Percentiles rank a stretch among this genome's conserved stretches.
phyloP scores from a whole-genome alignment of 2,888 invertebrate genomes.

The Leptarthrus brevirostris region DNA sequence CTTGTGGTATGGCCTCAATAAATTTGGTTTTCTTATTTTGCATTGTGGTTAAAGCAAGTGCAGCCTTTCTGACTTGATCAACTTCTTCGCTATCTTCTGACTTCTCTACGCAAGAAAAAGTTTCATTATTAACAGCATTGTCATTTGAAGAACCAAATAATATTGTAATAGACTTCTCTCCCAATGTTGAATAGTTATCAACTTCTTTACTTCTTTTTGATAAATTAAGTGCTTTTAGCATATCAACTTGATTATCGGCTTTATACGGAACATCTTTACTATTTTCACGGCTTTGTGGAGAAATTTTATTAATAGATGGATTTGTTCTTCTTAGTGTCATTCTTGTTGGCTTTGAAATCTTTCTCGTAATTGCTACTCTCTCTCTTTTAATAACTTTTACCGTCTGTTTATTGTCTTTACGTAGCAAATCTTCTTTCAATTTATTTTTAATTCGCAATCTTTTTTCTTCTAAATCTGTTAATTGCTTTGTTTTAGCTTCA shows the following conservation, averaged over 20 bases:
- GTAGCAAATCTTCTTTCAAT: constrained; percentile 55
- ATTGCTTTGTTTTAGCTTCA: constrained; percentile 27
- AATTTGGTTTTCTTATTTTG: constrained; percentile 17
- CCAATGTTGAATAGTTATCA: not conserved
- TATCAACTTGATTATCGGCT: constrained; percentile 58
- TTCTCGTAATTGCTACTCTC: constrained; percentile 19
- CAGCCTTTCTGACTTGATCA: constrained; percentile 23
- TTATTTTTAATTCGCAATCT: constrained; percentile 63
- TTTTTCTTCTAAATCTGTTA: constrained; percentile 59
- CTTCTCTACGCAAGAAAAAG: constrained; percentile 30
- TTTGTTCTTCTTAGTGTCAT: not conserved
- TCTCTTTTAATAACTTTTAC: constrained; percentile 41
- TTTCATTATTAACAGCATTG: constrained; percentile 20
- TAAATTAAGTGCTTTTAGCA: constrained; percentile 62
- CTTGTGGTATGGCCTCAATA: not conserved
- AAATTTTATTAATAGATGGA: not conserved
- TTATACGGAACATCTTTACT: constrained; percentile 19
- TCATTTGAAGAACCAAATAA: not conserved
- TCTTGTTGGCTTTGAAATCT: not conserved
- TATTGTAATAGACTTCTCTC: not conserved
- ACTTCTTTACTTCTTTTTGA: constrained; percentile 50
- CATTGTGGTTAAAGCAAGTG: constrained; percentile 11
- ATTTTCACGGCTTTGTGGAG: not conserved
- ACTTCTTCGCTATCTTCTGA: constrained; percentile 45
- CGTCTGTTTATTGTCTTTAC: constrained; percentile 9